Evolutionary conservation across 2,888 invertebrate species (phyloP).

Genomic region (Tetanocera ferruginea): DNA sequence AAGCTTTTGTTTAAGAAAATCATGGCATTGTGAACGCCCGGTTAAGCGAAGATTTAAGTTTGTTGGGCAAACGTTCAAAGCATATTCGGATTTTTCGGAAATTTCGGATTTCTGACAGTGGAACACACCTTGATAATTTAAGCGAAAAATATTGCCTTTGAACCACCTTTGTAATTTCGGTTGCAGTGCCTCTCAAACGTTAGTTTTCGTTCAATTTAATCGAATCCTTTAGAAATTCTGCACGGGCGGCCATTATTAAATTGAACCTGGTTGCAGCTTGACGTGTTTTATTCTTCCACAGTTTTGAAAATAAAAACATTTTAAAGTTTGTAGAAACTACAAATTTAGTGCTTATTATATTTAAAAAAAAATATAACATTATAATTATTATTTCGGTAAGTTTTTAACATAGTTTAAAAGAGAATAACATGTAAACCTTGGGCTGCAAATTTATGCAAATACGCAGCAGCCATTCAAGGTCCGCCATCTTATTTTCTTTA

Average conservation of each 20-base stretch:
- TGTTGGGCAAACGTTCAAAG: too few relatives aligned
- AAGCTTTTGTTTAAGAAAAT: too few relatives aligned
- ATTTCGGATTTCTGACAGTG: too few relatives aligned
- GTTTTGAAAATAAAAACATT: background rate
- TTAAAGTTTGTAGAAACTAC: background rate
- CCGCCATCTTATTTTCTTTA: slow-evolving; percentile 28
- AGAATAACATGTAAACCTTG: background rate
- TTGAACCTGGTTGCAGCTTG: background rate
- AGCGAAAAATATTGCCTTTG: background rate
- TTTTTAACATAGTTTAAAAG: background rate
- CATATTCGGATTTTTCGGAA: too few relatives aligned
- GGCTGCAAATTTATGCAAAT: background rate
- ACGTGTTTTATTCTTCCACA: background rate
- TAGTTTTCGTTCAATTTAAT: background rate
- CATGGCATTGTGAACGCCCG: too few relatives aligned
- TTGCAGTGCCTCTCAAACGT: background rate
- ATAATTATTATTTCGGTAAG: slow-evolving; percentile 1
- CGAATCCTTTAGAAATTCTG: background rate
- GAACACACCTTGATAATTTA: too few relatives aligned
- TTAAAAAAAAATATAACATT: background rate
- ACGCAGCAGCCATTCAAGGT: background rate
- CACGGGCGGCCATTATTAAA: slow-evolving; percentile 16
- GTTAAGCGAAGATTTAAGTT: too few relatives aligned
- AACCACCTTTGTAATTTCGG: background rate
- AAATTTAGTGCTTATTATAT: background rate